phyloP scores from a whole-genome alignment of 2,888 invertebrate species.

The Chymomyza fuscimana region DNA sequence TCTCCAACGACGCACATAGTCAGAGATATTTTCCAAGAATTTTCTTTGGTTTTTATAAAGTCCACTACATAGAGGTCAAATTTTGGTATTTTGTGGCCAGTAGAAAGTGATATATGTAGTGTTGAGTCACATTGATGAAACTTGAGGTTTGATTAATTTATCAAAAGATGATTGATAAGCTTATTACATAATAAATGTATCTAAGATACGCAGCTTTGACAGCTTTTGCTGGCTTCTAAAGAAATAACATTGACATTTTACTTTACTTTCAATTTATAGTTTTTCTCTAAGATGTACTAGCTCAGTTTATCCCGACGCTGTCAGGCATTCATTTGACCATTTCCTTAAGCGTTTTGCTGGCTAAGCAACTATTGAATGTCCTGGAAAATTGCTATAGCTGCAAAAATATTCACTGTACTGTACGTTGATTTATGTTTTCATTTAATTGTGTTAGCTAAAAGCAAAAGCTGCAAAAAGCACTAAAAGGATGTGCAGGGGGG shows the following conservation, averaged over 20 bases:
- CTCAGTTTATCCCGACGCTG: too few species aligned
- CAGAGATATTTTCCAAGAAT: not conserved
- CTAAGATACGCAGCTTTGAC: too few species aligned
- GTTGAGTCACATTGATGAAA: not conserved
- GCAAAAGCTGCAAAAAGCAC: slow-evolving; percentile 5
- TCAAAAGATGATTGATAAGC: too few species aligned
- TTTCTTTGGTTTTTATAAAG: not conserved
- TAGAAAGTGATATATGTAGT: too few species aligned
- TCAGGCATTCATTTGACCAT: not conserved
- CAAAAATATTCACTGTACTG: not conserved
- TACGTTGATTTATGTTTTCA: slow-evolving; percentile 32
- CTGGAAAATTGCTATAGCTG: not conserved
- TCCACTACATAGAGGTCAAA: not conserved
- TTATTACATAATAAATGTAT: too few species aligned
- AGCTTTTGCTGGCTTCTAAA: too few species aligned
- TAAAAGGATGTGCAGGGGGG: slow-evolving; percentile 5
- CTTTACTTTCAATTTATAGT: not conserved
- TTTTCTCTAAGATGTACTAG: not conserved
- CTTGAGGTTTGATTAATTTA: not conserved
- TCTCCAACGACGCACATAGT: not conserved
- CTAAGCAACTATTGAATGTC: not conserved
- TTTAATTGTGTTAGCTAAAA: slow-evolving; percentile 26
- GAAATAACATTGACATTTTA: not conserved
- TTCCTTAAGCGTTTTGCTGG: not conserved
- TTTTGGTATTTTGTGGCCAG: too few species aligned